Evolutionary conservation across 2,888 invertebrate genomes (phyloP).

Genomic region (Amblyjoppa proteus): DNA sequence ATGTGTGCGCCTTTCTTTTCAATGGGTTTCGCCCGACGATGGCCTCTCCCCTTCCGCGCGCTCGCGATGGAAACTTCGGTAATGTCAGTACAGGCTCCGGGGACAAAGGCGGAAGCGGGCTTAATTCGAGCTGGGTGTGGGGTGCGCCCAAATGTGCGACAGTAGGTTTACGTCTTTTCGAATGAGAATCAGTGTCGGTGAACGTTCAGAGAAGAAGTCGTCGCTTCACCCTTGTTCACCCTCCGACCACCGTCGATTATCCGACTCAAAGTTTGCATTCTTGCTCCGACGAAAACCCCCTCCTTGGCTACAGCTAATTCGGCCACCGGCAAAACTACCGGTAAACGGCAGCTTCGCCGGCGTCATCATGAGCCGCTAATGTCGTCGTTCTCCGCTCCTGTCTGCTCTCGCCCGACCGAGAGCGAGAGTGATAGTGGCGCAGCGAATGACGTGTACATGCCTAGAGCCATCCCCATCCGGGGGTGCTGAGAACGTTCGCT

Average conservation of each 20-base stretch:
- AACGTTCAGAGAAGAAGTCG: constrained; percentile 41
- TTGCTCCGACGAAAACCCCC: constrained; percentile 48
- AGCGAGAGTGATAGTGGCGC: constrained; percentile 41
- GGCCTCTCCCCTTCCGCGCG: not conserved
- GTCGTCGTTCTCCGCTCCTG: constrained; percentile 57
- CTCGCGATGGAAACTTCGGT: constrained; percentile 2
- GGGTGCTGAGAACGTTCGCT: constrained; percentile 69
- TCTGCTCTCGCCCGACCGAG: constrained; percentile 38
- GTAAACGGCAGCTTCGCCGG: constrained; percentile 37
- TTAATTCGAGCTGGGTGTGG: not conserved
- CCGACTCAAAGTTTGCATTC: constrained; percentile 69
- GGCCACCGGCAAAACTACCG: constrained; percentile 42
- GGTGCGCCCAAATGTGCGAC: constrained; percentile 5
- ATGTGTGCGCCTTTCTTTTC: not conserved
- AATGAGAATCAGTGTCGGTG: constrained; percentile 32
- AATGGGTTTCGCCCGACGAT: constrained; percentile 13
- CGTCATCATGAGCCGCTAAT: constrained; percentile 67
- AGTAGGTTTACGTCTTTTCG: constrained; percentile 27
- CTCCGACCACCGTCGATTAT: constrained; percentile 61
- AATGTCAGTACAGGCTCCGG: constrained; percentile 5
- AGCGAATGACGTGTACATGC: constrained; percentile 11
- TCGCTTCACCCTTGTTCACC: constrained; percentile 40
- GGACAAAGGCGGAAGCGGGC: not conserved
- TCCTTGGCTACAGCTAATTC: constrained; percentile 50
- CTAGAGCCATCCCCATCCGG: constrained; percentile 14